These are phyloP conservation scores for Callipepla squamata DNA, from an alignment of 2,113 vertebrate species.

Conservation along the genomic window DNA sequence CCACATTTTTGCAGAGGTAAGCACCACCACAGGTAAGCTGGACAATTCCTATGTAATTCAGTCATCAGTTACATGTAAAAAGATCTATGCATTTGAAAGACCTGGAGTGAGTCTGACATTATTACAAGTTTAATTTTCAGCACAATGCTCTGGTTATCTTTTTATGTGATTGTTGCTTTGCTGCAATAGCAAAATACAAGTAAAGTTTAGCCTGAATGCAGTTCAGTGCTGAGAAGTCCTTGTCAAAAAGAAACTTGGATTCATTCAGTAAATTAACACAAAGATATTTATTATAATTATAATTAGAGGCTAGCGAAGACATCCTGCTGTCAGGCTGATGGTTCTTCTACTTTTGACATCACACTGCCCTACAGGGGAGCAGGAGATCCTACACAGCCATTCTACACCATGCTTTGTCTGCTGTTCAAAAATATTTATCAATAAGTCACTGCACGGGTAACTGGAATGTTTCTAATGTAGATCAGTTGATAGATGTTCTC, in stretches of 20 bases:
- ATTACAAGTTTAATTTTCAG: not conserved
- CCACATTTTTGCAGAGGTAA: not conserved
- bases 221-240: not conserved
- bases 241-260: not conserved
- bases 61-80: not conserved
- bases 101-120: not conserved
- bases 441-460: not conserved
- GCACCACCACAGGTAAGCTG: not conserved
- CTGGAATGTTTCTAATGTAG: not conserved
- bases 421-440: not conserved
- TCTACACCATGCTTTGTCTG: not conserved
- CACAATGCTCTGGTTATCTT: not conserved
- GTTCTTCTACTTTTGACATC: not conserved
- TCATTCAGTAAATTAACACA: not conserved
- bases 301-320: not conserved
- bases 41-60: not conserved
- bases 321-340: not conserved
- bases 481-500: conserved; percentile 11
- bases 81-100: not conserved
- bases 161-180: not conserved
- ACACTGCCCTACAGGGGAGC: not conserved
- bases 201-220: not conserved
- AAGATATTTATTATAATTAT: not conserved
- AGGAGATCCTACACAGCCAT: not conserved
- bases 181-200: not conserved